Conservation (phyloP, 2,888 invertebrate genomes). For the Hydriomena furcata region DNA sequence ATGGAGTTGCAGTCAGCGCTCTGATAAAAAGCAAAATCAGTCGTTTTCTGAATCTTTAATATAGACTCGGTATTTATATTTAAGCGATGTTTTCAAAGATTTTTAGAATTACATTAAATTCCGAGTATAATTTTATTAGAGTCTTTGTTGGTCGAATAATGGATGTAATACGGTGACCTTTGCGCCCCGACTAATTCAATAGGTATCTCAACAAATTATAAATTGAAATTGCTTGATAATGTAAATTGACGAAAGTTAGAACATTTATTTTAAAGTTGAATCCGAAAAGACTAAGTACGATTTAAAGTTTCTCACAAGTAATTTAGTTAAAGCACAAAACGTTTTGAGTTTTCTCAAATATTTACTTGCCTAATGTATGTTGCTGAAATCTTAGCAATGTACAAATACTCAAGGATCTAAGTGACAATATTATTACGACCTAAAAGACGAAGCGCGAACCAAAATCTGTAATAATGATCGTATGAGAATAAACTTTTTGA, state of each 20-base stretch:
- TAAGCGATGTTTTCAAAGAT: constrained; percentile 28
- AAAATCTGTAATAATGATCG: no score
- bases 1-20: constrained; percentile 27
- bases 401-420: no score
- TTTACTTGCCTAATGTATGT: no score
- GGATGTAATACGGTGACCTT: constrained; percentile 19
- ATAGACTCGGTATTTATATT: constrained; percentile 32
- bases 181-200: constrained; percentile 13
- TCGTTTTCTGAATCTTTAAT: constrained; percentile 31
- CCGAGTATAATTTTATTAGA: constrained; percentile 17
- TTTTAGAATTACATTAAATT: constrained; percentile 18
- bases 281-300: background rate
- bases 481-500: no score
- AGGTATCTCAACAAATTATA: constrained; percentile 14
- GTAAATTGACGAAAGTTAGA: constrained; percentile 10
- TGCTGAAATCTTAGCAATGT: no score
- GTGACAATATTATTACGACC: no score
- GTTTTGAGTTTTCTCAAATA: no score
- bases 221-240: constrained; percentile 10
- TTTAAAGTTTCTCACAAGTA: background rate
- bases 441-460: no score
- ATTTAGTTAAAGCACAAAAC: no score
- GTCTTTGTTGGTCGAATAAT: constrained; percentile 23
- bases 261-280: constrained; percentile 4
- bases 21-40: constrained; percentile 30